These are phyloP conservation scores for Molossus molossus DNA, from an alignment of 2,797 vertebrate genomes.

Conservation along the genomic window DNA sequence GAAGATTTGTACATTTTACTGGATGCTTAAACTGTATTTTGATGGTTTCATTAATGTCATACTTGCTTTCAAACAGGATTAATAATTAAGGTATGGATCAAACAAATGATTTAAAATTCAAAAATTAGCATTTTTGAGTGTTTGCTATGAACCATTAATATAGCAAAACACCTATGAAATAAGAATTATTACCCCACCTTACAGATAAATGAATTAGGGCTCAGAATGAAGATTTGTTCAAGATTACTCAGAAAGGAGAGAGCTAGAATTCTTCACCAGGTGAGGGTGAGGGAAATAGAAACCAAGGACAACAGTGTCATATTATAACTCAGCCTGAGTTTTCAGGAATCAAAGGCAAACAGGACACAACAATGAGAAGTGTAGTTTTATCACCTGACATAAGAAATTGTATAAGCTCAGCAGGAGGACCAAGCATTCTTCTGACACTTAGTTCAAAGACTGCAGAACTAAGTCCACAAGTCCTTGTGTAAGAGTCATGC, in stretches of 20 bases:
- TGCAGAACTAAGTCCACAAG: neutral
- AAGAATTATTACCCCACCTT: neutral
- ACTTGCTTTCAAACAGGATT: neutral
- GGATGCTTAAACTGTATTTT: neutral
- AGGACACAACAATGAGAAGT: neutral
- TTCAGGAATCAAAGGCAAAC: constrained; percentile 13
- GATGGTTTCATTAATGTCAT: neutral
- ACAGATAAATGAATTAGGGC: neutral
- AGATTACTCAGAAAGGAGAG: neutral
- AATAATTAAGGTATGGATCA: neutral
- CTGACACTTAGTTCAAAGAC: constrained; percentile 28
- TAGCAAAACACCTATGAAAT: neutral
- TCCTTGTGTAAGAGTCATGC: neutral
- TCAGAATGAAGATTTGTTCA: neutral
- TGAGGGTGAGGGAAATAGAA: neutral
- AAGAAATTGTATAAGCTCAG: neutral
- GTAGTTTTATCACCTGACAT: neutral
- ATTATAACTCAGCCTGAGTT: neutral
- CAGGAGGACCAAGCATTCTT: constrained; percentile 39
- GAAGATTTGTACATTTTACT: neutral
- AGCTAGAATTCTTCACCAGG: neutral
- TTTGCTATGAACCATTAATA: neutral
- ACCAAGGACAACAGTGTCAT: neutral
- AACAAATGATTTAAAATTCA: constrained; percentile 44
- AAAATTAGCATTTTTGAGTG: neutral